Percentiles rank a stretch among this genome's conserved stretches.
phyloP scores from a whole-genome alignment of 2,888 invertebrate species.

The Metopia argyrocephala region DNA sequence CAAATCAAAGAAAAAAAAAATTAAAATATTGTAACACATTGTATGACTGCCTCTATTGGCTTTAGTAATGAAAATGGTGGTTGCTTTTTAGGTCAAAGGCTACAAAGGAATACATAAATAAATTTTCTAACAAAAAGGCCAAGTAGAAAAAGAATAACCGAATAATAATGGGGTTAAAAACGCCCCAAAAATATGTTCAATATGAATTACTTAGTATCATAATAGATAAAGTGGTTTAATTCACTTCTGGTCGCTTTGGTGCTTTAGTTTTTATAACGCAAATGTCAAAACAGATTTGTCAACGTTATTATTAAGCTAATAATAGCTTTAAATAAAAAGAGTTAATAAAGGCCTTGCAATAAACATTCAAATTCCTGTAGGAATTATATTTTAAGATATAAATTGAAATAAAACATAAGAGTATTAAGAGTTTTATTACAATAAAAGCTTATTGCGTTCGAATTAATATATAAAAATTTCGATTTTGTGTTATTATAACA shows the following conservation, averaged over 20 bases:
- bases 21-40: no score
- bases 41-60: no score
- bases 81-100: not conserved
- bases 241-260: conserved; percentile 33
- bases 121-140: not conserved
- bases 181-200: conserved; percentile 46
- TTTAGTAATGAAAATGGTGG: not conserved
- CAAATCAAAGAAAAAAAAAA: not conserved
- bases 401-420: no score
- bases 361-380: conserved; percentile 4
- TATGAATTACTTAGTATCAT: conserved; percentile 45
- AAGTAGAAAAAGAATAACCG: not conserved
- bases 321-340: not conserved
- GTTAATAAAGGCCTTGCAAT: conserved; percentile 3
- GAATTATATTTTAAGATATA: not conserved
- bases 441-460: no score
- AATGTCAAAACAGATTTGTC: conserved; percentile 74
- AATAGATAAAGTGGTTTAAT: conserved; percentile 49
- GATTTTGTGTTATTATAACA: no score
- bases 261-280: conserved; percentile 29
- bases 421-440: no score
- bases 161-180: conserved; percentile 38
- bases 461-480: no score
- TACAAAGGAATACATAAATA: not conserved
- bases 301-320: conserved; percentile 71